Evolutionary conservation across 2,888 invertebrate species (phyloP).

Genomic region (Volucella bombylans): DNA sequence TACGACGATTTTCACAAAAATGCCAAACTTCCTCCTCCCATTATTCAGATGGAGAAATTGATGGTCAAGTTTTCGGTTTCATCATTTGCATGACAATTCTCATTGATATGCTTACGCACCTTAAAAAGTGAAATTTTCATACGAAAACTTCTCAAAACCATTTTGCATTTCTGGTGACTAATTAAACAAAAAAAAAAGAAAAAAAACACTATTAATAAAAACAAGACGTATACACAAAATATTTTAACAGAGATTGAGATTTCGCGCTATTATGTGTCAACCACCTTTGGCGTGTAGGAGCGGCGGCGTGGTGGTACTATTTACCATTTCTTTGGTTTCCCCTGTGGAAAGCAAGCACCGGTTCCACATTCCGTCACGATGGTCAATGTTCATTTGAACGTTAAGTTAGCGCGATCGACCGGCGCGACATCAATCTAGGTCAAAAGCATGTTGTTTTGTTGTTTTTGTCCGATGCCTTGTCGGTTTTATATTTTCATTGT

Average conservation of each 20-base stretch:
- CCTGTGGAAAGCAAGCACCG: slow-evolving; percentile 63
- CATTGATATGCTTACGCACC: slow-evolving; percentile 56
- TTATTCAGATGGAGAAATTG: slow-evolving; percentile 3
- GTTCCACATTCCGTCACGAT: slow-evolving; percentile 68
- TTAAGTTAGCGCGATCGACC: slow-evolving; percentile 38
- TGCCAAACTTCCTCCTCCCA: neutral
- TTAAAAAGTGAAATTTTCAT: slow-evolving; percentile 71
- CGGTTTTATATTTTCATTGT: neutral
- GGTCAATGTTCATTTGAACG: slow-evolving; percentile 43
- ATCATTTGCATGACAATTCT: slow-evolving; percentile 41
- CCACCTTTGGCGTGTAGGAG: slow-evolving; percentile 50
- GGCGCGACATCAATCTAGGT: slow-evolving; percentile 43
- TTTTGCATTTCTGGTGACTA: slow-evolving; percentile 57
- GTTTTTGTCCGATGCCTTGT: neutral
- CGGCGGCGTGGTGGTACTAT: slow-evolving; percentile 24
- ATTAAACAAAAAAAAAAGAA: slow-evolving; percentile 16
- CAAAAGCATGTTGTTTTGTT: slow-evolving; percentile 24
- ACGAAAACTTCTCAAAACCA: slow-evolving; percentile 31
- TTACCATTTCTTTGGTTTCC: slow-evolving; percentile 60
- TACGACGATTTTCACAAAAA: neutral
- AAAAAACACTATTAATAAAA: neutral
- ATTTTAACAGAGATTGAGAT: slow-evolving; percentile 26
- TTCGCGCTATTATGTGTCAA: slow-evolving; percentile 59
- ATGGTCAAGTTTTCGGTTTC: slow-evolving; percentile 13
- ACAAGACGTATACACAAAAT: slow-evolving; percentile 3